Conservation (phyloP, 2,888 invertebrate species). For the Melieria crassipennis region DNA sequence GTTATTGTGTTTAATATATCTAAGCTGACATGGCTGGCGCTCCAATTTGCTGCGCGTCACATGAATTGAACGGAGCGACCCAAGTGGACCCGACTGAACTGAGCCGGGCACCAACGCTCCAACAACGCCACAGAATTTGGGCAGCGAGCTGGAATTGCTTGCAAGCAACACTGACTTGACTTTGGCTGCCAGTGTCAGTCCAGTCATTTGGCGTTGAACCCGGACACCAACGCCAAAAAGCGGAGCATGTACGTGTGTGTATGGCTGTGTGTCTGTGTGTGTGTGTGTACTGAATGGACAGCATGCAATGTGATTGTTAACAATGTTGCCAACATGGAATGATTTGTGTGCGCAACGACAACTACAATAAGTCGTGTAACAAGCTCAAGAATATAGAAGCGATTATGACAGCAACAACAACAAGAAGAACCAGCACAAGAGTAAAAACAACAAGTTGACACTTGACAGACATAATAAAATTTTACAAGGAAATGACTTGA, state of each 20-base stretch:
- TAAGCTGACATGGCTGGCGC: constrained; percentile 14
- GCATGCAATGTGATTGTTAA: constrained; percentile 6
- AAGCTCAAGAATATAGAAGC: not conserved
- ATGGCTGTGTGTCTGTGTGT: not conserved
- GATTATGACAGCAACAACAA: constrained; percentile 2
- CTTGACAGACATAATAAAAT: constrained; percentile 24
- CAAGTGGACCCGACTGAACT: not conserved
- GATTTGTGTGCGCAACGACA: constrained; percentile 22
- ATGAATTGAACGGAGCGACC: constrained; percentile 7
- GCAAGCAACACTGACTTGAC: no score
- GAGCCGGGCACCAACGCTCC: no score
- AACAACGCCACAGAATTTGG: no score
- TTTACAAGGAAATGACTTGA: constrained; percentile 22
- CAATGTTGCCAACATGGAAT: constrained; percentile 25
- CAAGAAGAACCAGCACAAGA: not conserved
- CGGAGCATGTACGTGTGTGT: not conserved
- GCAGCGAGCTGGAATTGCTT: no score
- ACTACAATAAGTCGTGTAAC: not conserved
- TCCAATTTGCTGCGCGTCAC: not conserved
- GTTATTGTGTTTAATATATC: constrained; percentile 1
- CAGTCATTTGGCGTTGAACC: no score
- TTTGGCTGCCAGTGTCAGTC: no score
- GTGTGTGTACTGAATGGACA: not conserved
- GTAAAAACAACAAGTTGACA: constrained; percentile 23
- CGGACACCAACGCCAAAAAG: no score